Conservation (phyloP, 2,888 invertebrate genomes). For the Piscicola geometra region DNA sequence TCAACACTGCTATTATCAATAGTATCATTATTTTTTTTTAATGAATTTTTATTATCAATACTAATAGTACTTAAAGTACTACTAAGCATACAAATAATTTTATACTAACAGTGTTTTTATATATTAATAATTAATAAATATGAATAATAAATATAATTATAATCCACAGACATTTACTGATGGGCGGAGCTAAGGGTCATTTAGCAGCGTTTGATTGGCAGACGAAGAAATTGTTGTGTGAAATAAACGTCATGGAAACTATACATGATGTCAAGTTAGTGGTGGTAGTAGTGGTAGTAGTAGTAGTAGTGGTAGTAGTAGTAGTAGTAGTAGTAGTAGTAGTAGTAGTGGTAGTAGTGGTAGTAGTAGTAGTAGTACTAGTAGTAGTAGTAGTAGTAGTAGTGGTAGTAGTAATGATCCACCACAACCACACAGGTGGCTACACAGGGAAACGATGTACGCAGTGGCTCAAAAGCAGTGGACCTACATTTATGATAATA, state of each 20-base stretch:
- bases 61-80: too few relatives aligned
- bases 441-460: conserved; percentile 90
- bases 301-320: not conserved
- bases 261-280: conserved; percentile 77
- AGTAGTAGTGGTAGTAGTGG: too few relatives aligned
- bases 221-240: conserved; percentile 85
- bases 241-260: conserved; percentile 94
- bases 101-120: not conserved
- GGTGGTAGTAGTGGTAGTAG: not conserved
- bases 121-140: too few relatives aligned
- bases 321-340: too few relatives aligned
- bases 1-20: too few relatives aligned
- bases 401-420: too few relatives aligned
- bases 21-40: too few relatives aligned
- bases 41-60: too few relatives aligned
- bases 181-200: conserved; percentile 65
- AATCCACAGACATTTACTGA: conserved; percentile 46
- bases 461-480: conserved; percentile 94
- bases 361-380: too few relatives aligned
- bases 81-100: not conserved
- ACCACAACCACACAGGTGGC: too few relatives aligned
- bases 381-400: too few relatives aligned
- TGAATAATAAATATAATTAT: too few relatives aligned
- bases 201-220: conserved; percentile 96
- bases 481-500: conserved; percentile 93